These are phyloP conservation scores for Lycophotia porphyrea DNA, from an alignment of 2,888 invertebrate genomes.

Conservation along the genomic window DNA sequence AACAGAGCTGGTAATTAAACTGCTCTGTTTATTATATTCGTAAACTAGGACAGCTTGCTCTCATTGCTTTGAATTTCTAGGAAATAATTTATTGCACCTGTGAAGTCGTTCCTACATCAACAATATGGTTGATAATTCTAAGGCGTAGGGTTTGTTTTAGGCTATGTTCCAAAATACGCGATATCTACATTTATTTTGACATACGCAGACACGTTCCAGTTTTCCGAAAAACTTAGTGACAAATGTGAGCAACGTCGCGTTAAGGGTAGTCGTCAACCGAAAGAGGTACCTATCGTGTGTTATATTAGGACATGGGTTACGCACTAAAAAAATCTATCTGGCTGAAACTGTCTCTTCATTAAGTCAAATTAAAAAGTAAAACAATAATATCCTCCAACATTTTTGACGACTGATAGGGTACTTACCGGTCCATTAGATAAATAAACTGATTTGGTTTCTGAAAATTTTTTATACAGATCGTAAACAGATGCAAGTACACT, in stretches of 20 bases:
- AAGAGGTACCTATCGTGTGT: neutral
- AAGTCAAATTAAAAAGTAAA: neutral
- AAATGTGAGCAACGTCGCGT: neutral
- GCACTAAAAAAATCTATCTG: neutral
- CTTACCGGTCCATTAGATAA: neutral
- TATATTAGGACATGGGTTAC: neutral
- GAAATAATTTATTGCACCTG: conserved; percentile 12
- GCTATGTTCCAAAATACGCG: neutral
- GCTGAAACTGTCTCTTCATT: neutral
- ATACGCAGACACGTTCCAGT: neutral
- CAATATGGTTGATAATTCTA: neutral
- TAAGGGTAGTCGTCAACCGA: neutral
- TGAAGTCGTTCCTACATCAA: neutral
- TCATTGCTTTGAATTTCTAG: neutral
- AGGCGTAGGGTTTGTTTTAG: neutral
- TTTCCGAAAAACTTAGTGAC: neutral
- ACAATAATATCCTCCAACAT: neutral
- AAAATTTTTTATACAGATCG: neutral
- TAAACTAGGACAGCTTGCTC: conserved; percentile 9
- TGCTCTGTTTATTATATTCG: conserved; percentile 22
- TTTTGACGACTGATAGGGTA: neutral
- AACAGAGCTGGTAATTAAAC: conserved; percentile 33
- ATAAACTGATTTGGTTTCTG: neutral
- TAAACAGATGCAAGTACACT: neutral
- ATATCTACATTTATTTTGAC: neutral